Evolutionary conservation across 2,888 invertebrate species (phyloP), one percentile per base, ranked within the genome.

Genomic region (Eulithis prunata): DNA sequence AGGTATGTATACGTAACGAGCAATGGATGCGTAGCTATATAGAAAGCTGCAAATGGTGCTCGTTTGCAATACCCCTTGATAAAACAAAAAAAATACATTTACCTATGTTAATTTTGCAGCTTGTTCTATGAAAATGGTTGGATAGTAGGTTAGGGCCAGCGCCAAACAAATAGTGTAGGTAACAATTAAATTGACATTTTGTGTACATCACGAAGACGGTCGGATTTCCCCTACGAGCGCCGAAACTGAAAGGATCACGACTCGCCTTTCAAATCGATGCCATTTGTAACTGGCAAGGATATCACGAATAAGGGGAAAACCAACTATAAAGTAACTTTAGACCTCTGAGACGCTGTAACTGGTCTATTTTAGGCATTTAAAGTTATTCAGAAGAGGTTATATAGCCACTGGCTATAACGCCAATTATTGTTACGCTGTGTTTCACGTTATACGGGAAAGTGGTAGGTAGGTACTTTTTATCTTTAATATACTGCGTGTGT

Each of bases 181-280:
- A 41, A 38, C 54, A 38, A 66, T 66, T 66, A 61, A 64, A 70
- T 71, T 73, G 72, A 70, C 71, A 73, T 71, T 70, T 69, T 58
- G 61, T 59, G 62, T 49, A 56, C 56, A 64, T 67, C 66, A 73
- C 70, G 68, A 70, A 69, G 70, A 68, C 64, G 63, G 10, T 82
- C 69, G 87, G 88, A 74, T 88, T 90, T 85, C 85, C 90, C 88
- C 81, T 75, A 77, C 82, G 74, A 80, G 75, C 76, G 78, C 85
- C 83, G 81, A 89, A 90, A 78, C 76, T 81, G 80, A 83, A 84
- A 79, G 79, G 79, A 87, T 89, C 91, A 91, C 91, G 91, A 91
- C 81, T 89, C 82, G 82, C 91, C 90, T 91, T 91, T 91, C 89
- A 86, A 91, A 86, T 82, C 78, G 81, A 85, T 89, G 87, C 87